A percentile compares a stretch with the other conserved stretches of the same genome.
Conservation (phyloP, 2,113 vertebrate genomes). For the Lethenteron camtschaticum region DNA sequence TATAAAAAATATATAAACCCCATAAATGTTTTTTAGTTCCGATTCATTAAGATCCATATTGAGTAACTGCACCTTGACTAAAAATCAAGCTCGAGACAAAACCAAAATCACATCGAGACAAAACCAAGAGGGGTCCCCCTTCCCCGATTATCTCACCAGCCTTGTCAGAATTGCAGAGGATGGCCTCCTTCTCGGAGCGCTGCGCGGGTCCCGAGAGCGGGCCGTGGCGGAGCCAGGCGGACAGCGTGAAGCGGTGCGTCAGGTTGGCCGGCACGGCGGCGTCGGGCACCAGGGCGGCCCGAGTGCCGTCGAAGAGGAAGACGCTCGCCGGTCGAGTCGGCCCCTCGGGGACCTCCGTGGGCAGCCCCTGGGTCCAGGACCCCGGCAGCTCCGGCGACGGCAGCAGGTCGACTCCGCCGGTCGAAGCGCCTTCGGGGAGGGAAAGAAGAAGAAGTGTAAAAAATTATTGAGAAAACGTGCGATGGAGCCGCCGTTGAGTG, state of each 20-base stretch:
- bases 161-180: conserved; percentile 88
- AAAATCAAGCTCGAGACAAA: too few species aligned
- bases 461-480: too few species aligned
- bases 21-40: too few species aligned
- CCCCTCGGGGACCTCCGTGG: conserved; percentile 71
- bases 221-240: conserved; percentile 85
- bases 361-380: conserved; percentile 73
- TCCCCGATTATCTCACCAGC: conserved; percentile 33
- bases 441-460: too few species aligned
- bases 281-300: conserved; percentile 60
- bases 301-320: conserved; percentile 90
- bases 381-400: conserved; percentile 48
- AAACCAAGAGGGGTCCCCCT: neutral
- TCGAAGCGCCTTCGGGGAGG: conserved; percentile 33
- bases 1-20: too few species aligned
- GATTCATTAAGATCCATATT: too few species aligned
- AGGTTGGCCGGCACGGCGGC: conserved; percentile 42
- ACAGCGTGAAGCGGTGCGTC: conserved; percentile 65
- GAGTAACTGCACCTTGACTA: too few species aligned
- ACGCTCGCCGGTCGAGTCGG: conserved; percentile 78
- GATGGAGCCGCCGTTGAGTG: too few species aligned
- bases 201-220: conserved; percentile 33
- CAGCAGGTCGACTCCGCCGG: conserved; percentile 60
- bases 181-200: conserved; percentile 67
- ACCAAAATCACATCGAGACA: too few species aligned